Percentiles rank a stretch among this genome's conserved stretches.
phyloP scores from a whole-genome alignment of 2,797 vertebrate species.

The Nyctibius grandis region DNA sequence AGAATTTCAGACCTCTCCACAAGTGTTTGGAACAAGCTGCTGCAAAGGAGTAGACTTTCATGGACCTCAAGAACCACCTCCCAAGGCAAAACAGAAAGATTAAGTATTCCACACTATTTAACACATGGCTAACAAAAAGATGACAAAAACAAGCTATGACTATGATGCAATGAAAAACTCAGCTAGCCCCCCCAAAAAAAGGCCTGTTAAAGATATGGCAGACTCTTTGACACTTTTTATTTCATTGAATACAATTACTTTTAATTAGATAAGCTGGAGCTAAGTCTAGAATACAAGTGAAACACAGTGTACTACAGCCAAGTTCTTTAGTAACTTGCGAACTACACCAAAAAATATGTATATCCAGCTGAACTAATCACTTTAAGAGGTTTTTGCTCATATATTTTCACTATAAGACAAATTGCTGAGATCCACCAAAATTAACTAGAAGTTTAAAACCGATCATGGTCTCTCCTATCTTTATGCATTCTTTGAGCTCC shows the following conservation, averaged over 20 bases:
- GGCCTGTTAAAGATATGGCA: neutral
- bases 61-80: neutral
- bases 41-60: neutral
- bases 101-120: neutral
- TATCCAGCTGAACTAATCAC: neutral
- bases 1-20: neutral
- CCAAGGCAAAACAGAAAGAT: neutral
- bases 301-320: neutral
- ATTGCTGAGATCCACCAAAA: neutral
- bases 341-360: accelerated
- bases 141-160: neutral
- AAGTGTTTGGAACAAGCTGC: neutral
- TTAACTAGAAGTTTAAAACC: neutral
- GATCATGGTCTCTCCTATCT: neutral
- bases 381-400: neutral
- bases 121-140: neutral
- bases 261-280: neutral
- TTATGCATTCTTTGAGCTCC: neutral
- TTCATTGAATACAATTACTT: neutral
- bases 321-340: neutral
- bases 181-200: accelerated
- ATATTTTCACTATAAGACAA: neutral
- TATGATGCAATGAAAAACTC: neutral
- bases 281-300: neutral
- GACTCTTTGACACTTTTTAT: neutral